Conservation (phyloP, 2,888 invertebrate genomes). For the Epinotia brunnichana region DNA sequence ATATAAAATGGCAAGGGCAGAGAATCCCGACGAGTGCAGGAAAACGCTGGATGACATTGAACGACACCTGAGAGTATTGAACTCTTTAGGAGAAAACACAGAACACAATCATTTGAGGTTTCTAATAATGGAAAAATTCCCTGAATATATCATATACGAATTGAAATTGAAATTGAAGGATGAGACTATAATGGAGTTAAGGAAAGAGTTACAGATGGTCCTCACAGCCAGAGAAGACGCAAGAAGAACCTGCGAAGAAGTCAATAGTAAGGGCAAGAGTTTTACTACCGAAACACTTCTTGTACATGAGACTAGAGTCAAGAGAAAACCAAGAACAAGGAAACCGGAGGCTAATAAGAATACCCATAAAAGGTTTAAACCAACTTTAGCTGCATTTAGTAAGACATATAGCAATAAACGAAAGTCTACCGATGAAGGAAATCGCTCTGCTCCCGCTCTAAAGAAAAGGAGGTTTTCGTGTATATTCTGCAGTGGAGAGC, state of each 20-base stretch:
- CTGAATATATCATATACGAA: background rate
- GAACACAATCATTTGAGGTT: constrained; percentile 7
- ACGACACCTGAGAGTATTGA: constrained; percentile 11
- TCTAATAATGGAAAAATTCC: constrained; percentile 15
- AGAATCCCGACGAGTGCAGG: background rate
- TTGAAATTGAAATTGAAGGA: background rate
- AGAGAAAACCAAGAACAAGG: background rate
- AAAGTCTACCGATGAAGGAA: background rate
- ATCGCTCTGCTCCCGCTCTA: background rate
- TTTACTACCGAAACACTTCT: background rate
- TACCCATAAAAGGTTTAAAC: background rate
- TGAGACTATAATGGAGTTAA: background rate
- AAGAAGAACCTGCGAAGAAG: background rate
- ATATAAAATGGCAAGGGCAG: background rate
- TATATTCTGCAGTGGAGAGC: background rate
- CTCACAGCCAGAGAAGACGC: constrained; percentile 4
- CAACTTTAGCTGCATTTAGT: background rate
- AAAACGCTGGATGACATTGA: constrained; percentile 13
- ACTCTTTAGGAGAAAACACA: constrained; percentile 13
- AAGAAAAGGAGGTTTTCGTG: background rate
- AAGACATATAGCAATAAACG: background rate
- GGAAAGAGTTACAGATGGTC: background rate
- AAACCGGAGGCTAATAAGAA: background rate
- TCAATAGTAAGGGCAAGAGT: background rate
- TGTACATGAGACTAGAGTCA: background rate